Conservation (phyloP, 2,113 vertebrate genomes). For the Poeciliopsis occidentalis region DNA sequence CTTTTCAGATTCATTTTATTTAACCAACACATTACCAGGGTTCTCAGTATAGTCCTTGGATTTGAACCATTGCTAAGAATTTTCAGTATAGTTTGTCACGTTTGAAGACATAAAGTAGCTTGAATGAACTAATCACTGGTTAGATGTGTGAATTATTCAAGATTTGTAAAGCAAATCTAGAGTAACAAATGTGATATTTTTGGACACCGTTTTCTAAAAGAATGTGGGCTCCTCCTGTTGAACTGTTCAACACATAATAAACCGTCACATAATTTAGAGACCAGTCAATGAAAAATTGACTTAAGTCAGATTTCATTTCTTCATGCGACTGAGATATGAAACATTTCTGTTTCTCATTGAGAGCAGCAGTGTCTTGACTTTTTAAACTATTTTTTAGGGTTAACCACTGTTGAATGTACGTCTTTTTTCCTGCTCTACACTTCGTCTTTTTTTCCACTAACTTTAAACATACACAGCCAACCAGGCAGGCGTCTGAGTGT, state of each 20-base stretch:
- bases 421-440: background rate
- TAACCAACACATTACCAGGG: background rate
- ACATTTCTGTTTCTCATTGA: background rate
- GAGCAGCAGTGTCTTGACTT: background rate
- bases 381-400: constrained; percentile 22
- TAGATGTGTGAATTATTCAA: background rate
- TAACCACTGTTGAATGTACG: constrained; percentile 23
- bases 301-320: constrained; percentile 19
- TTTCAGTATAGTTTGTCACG: background rate
- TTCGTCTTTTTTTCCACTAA: constrained; percentile 39
- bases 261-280: constrained; percentile 17
- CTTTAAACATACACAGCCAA: constrained; percentile 47
- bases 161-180: background rate
- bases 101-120: background rate
- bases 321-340: constrained; percentile 13
- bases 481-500: constrained; percentile 72
- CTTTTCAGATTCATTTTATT: constrained; percentile 7
- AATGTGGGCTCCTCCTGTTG: background rate
- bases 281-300: background rate
- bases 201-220: background rate
- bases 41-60: background rate
- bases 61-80: background rate
- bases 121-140: background rate
- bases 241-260: constrained; percentile 26
- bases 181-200: background rate